A percentile compares a stretch with the other conserved stretches of the same genome.
phyloP scores from a whole-genome alignment of 1,140 invertebrate species.

The Camponotus floridanus region DNA sequence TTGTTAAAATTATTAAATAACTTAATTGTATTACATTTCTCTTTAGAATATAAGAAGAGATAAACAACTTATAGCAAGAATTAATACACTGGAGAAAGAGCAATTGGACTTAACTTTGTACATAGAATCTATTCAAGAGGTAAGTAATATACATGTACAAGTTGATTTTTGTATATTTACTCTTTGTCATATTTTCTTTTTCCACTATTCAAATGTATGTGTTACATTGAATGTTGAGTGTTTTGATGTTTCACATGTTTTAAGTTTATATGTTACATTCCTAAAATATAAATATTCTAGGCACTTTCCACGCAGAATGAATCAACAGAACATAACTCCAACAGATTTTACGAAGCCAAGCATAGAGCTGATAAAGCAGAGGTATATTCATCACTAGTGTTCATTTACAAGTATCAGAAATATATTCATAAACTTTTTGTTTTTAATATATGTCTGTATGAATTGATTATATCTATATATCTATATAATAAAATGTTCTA shows the following conservation, averaged over 20 bases:
- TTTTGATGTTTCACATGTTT: not conserved
- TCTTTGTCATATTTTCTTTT: not conserved
- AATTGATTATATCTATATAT: not conserved
- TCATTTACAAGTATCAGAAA: constrained; percentile 81
- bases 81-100: constrained; percentile 89
- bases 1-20: not conserved
- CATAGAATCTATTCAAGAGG: constrained; percentile 88
- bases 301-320: constrained; percentile 88
- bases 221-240: no score
- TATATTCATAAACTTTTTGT: constrained; percentile 40
- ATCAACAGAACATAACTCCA: constrained; percentile 83
- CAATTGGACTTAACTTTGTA: constrained; percentile 80
- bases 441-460: not conserved
- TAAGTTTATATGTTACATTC: constrained; percentile 28
- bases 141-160: constrained; percentile 78
- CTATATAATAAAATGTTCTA: constrained; percentile 19
- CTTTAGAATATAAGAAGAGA: constrained; percentile 89
- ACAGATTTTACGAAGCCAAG: no score
- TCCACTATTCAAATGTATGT: not conserved
- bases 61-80: constrained; percentile 86
- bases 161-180: constrained; percentile 28
- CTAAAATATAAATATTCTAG: constrained; percentile 75
- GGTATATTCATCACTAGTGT: constrained; percentile 77
- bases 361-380: no score
- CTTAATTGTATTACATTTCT: constrained; percentile 46